Percentiles rank a stretch among this genome's conserved stretches.
Evolutionary conservation across 1,140 invertebrate species (phyloP).

Genomic region (Batillaria attramentaria): DNA sequence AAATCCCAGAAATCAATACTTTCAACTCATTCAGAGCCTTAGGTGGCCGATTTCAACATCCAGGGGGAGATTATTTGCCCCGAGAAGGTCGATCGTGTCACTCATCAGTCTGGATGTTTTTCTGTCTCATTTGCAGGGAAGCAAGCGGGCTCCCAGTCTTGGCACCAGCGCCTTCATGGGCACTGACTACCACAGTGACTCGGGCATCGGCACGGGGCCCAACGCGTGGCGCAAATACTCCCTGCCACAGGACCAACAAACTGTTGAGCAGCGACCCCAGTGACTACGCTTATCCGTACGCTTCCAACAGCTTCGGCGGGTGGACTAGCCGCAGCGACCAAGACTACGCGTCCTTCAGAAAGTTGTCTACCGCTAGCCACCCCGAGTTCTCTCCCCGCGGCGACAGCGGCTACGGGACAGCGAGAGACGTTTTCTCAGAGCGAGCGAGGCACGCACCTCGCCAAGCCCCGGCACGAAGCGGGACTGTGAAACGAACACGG

Average conservation of each 20-base stretch:
- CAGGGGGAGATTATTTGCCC: too few relatives aligned
- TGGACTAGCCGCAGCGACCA: conserved; percentile 45
- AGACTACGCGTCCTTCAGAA: conserved; percentile 56
- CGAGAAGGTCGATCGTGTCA: too few relatives aligned
- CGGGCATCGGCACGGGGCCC: conserved; percentile 33
- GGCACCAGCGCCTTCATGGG: conserved; percentile 67
- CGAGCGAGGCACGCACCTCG: conserved; percentile 49
- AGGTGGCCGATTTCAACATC: too few relatives aligned
- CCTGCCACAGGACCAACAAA: conserved; percentile 55
- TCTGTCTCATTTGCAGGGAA: conserved; percentile 27
- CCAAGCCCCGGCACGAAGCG: conserved; percentile 50
- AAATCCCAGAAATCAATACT: too few relatives aligned
- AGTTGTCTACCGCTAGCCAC: conserved; percentile 61
- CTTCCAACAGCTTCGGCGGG: conserved; percentile 54
- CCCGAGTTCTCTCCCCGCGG: conserved; percentile 62
- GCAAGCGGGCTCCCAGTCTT: conserved; percentile 61
- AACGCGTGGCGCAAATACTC: conserved; percentile 61
- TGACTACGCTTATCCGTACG: conserved; percentile 64
- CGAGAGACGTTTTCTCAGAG: conserved; percentile 48
- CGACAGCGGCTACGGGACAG: conserved; percentile 51
- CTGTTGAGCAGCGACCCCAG: conserved; percentile 63
- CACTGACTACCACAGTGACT: conserved; percentile 60
- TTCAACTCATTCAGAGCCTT: too few relatives aligned
- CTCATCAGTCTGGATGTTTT: too few relatives aligned
- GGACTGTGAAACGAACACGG: conserved; percentile 69